phyloP scores from a whole-genome alignment of 2,797 vertebrate genomes.

The Vireo griseus region DNA sequence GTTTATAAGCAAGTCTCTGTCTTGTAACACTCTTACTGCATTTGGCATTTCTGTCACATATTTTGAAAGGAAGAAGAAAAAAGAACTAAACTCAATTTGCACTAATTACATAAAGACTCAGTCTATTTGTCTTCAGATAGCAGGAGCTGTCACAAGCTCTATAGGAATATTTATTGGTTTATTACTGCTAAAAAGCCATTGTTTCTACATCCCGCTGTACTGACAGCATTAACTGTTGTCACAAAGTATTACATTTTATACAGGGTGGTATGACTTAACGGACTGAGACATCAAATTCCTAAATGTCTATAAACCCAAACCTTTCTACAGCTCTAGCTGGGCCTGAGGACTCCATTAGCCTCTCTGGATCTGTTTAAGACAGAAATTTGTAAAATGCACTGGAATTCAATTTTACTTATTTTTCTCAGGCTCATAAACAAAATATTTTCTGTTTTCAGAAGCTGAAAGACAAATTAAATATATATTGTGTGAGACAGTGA shows the following conservation, averaged over 20 bases:
- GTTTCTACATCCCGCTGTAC: not conserved
- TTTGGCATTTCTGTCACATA: slow-evolving; percentile 42
- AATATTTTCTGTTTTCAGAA: not conserved
- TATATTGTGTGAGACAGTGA: not conserved
- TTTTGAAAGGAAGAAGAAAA: slow-evolving; percentile 24
- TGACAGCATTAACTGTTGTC: slow-evolving; percentile 13
- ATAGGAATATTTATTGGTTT: slow-evolving; percentile 50
- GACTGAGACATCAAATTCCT: not conserved
- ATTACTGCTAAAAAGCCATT: slow-evolving; percentile 44
- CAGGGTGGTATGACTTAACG: not conserved
- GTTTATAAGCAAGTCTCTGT: not conserved
- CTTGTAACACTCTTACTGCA: not conserved
- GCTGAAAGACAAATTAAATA: not conserved
- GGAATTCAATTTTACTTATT: not conserved
- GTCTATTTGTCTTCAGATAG: slow-evolving; percentile 40
- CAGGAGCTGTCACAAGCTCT: slow-evolving; percentile 41
- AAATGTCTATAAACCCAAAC: slow-evolving; percentile 6
- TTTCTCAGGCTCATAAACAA: not conserved
- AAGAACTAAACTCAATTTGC: not conserved
- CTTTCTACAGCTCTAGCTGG: not conserved
- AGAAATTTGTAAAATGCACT: not conserved
- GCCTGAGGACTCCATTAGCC: not conserved
- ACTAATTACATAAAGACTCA: slow-evolving; percentile 48
- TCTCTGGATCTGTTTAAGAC: not conserved
- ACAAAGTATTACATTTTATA: slow-evolving; percentile 13